Percentiles rank a stretch among this genome's conserved stretches.
Conservation (phyloP, 1,140 invertebrate species). For the Magallana gigas region DNA sequence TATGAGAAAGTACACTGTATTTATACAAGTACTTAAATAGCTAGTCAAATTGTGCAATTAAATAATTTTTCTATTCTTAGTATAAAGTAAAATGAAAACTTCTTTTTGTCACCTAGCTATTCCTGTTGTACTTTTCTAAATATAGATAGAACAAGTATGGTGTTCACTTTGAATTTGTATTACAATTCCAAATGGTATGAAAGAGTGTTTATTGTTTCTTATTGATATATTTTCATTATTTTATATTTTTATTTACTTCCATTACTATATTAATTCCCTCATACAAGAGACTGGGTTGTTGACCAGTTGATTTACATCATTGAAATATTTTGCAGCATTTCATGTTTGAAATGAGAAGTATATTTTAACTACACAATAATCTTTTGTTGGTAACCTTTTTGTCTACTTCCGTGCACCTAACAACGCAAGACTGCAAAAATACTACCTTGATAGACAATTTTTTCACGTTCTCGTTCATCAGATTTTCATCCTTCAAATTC, state of each 20-base stretch:
- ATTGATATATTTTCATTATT: constrained; percentile 35
- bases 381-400: not conserved
- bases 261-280: constrained; percentile 30
- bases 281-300: constrained; percentile 1
- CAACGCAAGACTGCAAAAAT: not conserved
- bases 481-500: constrained; percentile 38
- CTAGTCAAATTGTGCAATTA: constrained; percentile 29
- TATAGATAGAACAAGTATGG: constrained; percentile 16
- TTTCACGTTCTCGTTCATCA: constrained; percentile 27
- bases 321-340: not conserved
- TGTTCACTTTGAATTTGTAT: constrained; percentile 37
- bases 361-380: not conserved
- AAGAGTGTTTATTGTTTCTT: constrained; percentile 31
- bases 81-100: not conserved
- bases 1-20: not conserved
- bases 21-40: not conserved
- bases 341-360: constrained; percentile 1
- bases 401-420: constrained; percentile 32
- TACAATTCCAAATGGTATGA: constrained; percentile 27
- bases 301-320: not conserved
- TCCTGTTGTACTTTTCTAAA: not conserved
- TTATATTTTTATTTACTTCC: constrained; percentile 35
- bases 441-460: constrained; percentile 29
- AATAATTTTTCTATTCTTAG: not conserved
- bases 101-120: constrained; percentile 11